A percentile compares a stretch with the other conserved stretches of the same genome.
Evolutionary conservation across 2,113 vertebrate species (phyloP).

Genomic region (Thryonomys swinderianus): DNA sequence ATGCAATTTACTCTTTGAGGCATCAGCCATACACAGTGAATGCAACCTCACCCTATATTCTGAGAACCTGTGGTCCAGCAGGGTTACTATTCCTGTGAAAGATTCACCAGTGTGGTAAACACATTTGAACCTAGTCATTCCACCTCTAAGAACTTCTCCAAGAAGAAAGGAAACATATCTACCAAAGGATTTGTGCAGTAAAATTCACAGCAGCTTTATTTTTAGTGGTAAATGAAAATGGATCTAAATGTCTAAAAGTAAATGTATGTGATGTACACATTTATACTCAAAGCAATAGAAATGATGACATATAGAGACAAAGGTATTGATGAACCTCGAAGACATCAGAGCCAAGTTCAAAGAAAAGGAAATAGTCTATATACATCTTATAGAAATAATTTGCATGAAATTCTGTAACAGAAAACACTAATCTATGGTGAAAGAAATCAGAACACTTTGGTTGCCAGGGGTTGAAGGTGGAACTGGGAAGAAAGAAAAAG

Average conservation of each 20-base stretch:
- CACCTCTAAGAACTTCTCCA: not conserved
- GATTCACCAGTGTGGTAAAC: not conserved
- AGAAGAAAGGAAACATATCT: not conserved
- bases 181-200: not conserved
- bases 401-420: not conserved
- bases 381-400: not conserved
- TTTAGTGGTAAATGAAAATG: not conserved
- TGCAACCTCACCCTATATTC: not conserved
- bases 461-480: not conserved
- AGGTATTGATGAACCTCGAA: not conserved
- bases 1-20: not conserved
- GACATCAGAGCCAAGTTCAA: not conserved
- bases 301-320: not conserved
- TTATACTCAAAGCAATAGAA: constrained; percentile 10
- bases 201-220: not conserved
- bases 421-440: not conserved
- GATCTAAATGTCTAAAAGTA: constrained; percentile 5
- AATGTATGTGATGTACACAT: not conserved
- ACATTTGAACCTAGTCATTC: not conserved
- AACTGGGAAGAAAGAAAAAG: not conserved
- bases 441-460: not conserved
- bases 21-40: not conserved
- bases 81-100: not conserved
- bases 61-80: not conserved
- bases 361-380: not conserved